These are phyloP conservation scores for Mylabris sibirica DNA, from an alignment of 2,888 invertebrate genomes.

Conservation along the genomic window DNA sequence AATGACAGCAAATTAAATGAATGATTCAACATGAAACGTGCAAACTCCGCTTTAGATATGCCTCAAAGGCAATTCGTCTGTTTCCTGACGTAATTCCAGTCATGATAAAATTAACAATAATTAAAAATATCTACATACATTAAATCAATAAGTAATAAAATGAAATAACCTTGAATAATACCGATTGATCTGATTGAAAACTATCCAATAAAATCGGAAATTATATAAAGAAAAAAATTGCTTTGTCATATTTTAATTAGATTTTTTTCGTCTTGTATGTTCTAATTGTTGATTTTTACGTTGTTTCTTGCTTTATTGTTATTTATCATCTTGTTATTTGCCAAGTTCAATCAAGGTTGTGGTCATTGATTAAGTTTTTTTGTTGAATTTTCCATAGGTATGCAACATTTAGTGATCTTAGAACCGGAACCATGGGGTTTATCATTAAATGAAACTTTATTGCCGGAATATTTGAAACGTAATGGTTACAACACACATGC, in stretches of 20 bases:
- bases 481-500: conserved; percentile 78
- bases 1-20: too few species aligned
- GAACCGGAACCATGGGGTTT: conserved; percentile 79
- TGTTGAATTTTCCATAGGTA: conserved; percentile 62
- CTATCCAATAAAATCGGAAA: background rate
- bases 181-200: background rate
- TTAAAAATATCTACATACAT: background rate
- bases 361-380: conserved; percentile 26
- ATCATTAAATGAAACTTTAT: conserved; percentile 66
- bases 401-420: conserved; percentile 76
- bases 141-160: background rate
- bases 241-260: conserved; percentile 4
- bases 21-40: too few species aligned
- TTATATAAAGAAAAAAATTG: background rate
- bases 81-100: background rate
- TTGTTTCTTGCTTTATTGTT: background rate
- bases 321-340: background rate
- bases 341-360: conserved; percentile 29
- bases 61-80: too few species aligned
- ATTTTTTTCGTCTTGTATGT: background rate
- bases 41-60: too few species aligned
- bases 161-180: background rate
- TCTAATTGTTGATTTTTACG: background rate
- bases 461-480: conserved; percentile 70
- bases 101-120: background rate